Conservation (phyloP, 2,797 vertebrate species). For the Phaenicophaeus curvirostris region DNA sequence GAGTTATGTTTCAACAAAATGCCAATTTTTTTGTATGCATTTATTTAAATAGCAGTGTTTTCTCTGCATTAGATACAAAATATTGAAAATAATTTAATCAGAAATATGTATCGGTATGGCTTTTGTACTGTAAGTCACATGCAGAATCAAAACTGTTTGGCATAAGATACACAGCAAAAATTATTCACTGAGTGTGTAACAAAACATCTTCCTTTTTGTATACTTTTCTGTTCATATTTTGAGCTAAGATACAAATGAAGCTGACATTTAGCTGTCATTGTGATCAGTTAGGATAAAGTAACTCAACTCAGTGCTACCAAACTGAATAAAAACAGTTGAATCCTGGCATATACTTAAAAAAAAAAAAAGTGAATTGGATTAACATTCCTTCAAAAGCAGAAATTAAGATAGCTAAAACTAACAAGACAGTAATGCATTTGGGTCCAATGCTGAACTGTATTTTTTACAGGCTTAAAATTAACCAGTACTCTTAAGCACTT, state of each 20-base stretch:
- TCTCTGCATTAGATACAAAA: slow-evolving; percentile 42
- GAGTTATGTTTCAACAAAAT: not conserved
- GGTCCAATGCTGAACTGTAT: not conserved
- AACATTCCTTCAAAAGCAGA: not conserved
- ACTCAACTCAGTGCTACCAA: slow-evolving; percentile 13
- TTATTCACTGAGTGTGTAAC: not conserved
- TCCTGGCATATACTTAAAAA: not conserved
- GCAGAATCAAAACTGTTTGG: slow-evolving; percentile 33
- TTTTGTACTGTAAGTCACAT: not conserved
- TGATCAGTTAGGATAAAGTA: not conserved
- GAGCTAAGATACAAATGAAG: not conserved
- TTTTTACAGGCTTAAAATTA: not conserved
- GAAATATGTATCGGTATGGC: not conserved
- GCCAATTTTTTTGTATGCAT: not conserved
- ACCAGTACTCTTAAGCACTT: not conserved
- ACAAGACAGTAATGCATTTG: not conserved
- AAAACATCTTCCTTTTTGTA: not conserved
- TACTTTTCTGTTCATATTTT: not conserved
- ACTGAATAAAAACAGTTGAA: not conserved
- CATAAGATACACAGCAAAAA: not conserved
- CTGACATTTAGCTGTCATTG: slow-evolving; percentile 39
- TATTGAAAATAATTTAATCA: not conserved
- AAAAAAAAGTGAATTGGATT: not conserved
- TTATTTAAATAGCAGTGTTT: slow-evolving; percentile 52
- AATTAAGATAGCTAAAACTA: not conserved